Evolutionary conservation across 2,113 vertebrate species (phyloP), one percentile per base, ranked within the genome.

Genomic region (Cyanoliseus patagonus): DNA sequence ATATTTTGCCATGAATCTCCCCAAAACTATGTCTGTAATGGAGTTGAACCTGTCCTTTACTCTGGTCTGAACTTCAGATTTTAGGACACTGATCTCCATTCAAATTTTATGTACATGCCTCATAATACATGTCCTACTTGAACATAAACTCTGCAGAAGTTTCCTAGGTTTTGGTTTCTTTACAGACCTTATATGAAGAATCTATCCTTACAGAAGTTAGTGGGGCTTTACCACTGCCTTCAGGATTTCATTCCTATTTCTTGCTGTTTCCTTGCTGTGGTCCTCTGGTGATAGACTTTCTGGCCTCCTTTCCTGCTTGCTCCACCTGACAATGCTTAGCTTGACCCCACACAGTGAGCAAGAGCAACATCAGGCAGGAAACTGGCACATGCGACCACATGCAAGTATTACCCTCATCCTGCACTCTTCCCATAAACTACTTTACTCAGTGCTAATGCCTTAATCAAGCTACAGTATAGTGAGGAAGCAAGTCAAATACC

Each of bases 381-480:
- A 49, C 25, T 35, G 31, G 27, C 47, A 35, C 1, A 1, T 91
- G 57, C 28, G 49, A 0, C 46, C 19, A n/a, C 0, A 0, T 44
- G 44, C 53, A 73, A 31, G 2, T 17, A 11, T 23, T 83, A 10
- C 16, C 41, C 8, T 82, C 6, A 0, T 77, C 63, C 55, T 47
- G 27, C 35, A 18, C 20, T 55, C 24, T 83, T 63, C 67, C 37
- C 33, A 25, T 4, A 33, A 52, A 44, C 62, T 62, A 4, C 20
- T 76, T 46, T 25, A 28, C 25, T 83, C 37, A 41, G n/a, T 30
- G 70, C 28, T 94, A 77, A 62, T 6, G 41, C 41, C 70, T 88
- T 70, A 19, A 37, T 70, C 86, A 47, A 39, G 63, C 16, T 74
- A 8, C 8, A 59, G 41, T 70, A 8, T 8, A 59, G 37, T 25